Evolutionary conservation across 2,888 invertebrate genomes (phyloP).

Genomic region (Tachina lurida): DNA sequence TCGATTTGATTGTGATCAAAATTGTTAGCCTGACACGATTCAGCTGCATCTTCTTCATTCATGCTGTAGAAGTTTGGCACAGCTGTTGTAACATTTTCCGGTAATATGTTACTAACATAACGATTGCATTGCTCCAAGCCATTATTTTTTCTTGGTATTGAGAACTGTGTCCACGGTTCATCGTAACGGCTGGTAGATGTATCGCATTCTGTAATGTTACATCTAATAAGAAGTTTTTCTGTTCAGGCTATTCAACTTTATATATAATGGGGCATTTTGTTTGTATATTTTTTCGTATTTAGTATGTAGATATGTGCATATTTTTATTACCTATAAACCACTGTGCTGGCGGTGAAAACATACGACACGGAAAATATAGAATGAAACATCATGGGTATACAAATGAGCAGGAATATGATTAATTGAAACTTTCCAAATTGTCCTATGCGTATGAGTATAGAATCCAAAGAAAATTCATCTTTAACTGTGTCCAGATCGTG

Average conservation of each 20-base stretch:
- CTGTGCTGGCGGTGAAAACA: slow-evolving; percentile 88
- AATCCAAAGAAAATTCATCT: slow-evolving; percentile 77
- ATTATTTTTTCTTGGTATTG: slow-evolving; percentile 82
- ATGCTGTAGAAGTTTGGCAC: not conserved
- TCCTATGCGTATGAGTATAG: slow-evolving; percentile 83
- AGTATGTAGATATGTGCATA: not conserved
- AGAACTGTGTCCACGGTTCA: slow-evolving; percentile 84
- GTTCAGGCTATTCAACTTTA: slow-evolving; percentile 27
- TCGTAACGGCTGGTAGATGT: slow-evolving; percentile 74
- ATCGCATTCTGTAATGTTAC: slow-evolving; percentile 82
- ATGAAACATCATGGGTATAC: slow-evolving; percentile 86
- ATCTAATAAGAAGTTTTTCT: slow-evolving; percentile 77
- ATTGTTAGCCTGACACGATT: slow-evolving; percentile 81
- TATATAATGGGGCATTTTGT: not conserved
- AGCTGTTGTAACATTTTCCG: slow-evolving; percentile 57
- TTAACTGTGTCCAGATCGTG: slow-evolving; percentile 4
- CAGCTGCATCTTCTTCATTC: slow-evolving; percentile 25
- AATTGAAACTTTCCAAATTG: slow-evolving; percentile 88
- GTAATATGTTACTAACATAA: slow-evolving; percentile 76
- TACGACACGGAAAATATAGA: slow-evolving; percentile 87
- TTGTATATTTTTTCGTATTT: not conserved
- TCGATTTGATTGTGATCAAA: slow-evolving; percentile 81
- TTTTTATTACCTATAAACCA: slow-evolving; percentile 87
- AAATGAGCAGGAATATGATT: slow-evolving; percentile 85
- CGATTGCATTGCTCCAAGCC: slow-evolving; percentile 83